Percentiles rank a stretch among this genome's conserved stretches.
phyloP scores from a whole-genome alignment of 2,888 invertebrate species.

The Limenitis arthemis region DNA sequence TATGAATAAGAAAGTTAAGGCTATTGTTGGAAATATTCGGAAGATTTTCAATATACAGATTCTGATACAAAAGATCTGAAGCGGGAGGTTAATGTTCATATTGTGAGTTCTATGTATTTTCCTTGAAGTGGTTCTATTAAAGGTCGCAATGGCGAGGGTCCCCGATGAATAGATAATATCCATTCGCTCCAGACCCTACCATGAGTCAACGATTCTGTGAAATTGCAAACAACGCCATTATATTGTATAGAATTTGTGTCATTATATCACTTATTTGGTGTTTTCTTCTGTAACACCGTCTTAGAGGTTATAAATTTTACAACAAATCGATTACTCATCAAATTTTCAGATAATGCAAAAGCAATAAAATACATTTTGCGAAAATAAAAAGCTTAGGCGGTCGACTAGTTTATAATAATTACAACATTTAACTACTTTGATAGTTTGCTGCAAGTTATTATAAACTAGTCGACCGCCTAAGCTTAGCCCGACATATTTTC shows the following conservation, averaged over 20 bases:
- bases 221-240: constrained; percentile 36
- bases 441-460: too few relatives aligned
- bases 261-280: constrained; percentile 20
- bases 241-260: constrained; percentile 27
- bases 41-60: constrained; percentile 43
- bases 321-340: not conserved
- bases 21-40: constrained; percentile 58
- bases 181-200: constrained; percentile 54
- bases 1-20: constrained; percentile 60
- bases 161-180: constrained; percentile 65
- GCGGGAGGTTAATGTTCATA: constrained; percentile 53
- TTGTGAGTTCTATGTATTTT: constrained; percentile 69
- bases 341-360: not conserved
- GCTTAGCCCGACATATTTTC: too few relatives aligned
- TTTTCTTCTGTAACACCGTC: constrained; percentile 8
- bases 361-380: not conserved
- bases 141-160: constrained; percentile 45
- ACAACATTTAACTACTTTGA: too few relatives aligned
- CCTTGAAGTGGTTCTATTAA: constrained; percentile 64
- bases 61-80: constrained; percentile 46
- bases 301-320: not conserved
- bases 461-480: too few relatives aligned
- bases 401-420: too few relatives aligned
- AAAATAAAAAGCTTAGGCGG: not conserved
- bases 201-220: constrained; percentile 55